Conservation (phyloP, 2,888 invertebrate genomes). For the Hecatera dysodea region DNA sequence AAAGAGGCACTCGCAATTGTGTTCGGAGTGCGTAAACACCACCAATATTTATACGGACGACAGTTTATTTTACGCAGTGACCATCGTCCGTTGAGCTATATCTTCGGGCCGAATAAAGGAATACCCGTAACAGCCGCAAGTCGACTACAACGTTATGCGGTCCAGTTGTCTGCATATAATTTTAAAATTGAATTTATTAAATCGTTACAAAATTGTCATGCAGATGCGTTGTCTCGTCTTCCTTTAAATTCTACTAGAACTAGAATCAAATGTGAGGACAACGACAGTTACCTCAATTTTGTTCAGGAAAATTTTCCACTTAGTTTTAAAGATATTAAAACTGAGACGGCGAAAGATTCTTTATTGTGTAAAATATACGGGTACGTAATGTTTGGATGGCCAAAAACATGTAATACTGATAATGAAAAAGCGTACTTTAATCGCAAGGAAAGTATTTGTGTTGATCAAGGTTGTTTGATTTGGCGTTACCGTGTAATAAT, state of each 20-base stretch:
- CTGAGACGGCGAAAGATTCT: slow-evolving; percentile 14
- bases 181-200: too few species aligned
- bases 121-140: slow-evolving; percentile 40
- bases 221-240: slow-evolving; percentile 16
- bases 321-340: slow-evolving; percentile 17
- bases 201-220: slow-evolving; percentile 13
- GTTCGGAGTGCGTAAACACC: too few species aligned
- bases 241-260: slow-evolving; percentile 6
- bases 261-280: background rate
- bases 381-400: slow-evolving; percentile 22
- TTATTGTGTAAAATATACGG: slow-evolving; percentile 27
- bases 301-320: slow-evolving; percentile 29
- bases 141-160: slow-evolving; percentile 37
- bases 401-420: background rate
- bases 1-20: too few species aligned
- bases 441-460: slow-evolving; percentile 4
- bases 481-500: too few species aligned
- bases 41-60: too few species aligned
- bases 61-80: too few species aligned
- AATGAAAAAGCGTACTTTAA: slow-evolving; percentile 23
- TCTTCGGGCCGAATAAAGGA: slow-evolving; percentile 4
- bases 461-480: too few species aligned
- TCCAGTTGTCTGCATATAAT: slow-evolving; percentile 16
- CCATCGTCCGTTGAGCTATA: too few species aligned
- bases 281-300: slow-evolving; percentile 14